These are phyloP conservation scores for Tenthredo scrophulariae DNA, from an alignment of 2,888 invertebrate genomes.

Conservation along the genomic window DNA sequence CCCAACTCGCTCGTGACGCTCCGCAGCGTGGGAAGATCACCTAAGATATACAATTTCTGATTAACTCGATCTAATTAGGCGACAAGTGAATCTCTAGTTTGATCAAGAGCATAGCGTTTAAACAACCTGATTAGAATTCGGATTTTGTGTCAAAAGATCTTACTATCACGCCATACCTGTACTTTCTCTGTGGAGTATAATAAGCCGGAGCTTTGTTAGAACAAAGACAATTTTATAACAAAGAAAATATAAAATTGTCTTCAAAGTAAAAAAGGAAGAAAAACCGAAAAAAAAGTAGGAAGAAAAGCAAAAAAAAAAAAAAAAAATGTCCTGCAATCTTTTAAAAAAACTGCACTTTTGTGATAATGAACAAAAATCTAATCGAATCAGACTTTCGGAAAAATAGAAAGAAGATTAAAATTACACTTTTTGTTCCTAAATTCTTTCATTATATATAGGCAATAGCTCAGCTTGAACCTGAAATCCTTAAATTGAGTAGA, in stretches of 20 bases:
- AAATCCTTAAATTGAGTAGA: neutral
- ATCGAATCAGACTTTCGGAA: neutral
- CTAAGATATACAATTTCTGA: neutral
- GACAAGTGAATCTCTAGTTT: neutral
- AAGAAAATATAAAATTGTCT: neutral
- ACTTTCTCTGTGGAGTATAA: neutral
- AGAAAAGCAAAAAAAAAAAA: too few species aligned
- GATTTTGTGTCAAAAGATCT: neutral
- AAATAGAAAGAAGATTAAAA: too few species aligned
- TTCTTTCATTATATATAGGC: too few species aligned
- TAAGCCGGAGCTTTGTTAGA: neutral
- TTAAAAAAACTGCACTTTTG: too few species aligned
- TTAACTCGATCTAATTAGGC: constrained; percentile 9
- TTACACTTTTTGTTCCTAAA: too few species aligned
- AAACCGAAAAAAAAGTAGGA: too few species aligned
- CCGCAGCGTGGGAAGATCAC: neutral
- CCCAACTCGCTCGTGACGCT: neutral
- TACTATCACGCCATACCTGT: neutral
- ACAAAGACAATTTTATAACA: neutral
- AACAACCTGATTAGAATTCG: neutral
- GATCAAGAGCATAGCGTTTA: constrained; percentile 15
- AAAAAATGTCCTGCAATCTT: too few species aligned
- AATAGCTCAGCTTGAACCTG: neutral
- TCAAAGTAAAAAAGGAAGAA: too few species aligned
- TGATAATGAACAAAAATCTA: neutral